phyloP scores from a whole-genome alignment of 2,113 vertebrate species.

The Microtus montanus region DNA sequence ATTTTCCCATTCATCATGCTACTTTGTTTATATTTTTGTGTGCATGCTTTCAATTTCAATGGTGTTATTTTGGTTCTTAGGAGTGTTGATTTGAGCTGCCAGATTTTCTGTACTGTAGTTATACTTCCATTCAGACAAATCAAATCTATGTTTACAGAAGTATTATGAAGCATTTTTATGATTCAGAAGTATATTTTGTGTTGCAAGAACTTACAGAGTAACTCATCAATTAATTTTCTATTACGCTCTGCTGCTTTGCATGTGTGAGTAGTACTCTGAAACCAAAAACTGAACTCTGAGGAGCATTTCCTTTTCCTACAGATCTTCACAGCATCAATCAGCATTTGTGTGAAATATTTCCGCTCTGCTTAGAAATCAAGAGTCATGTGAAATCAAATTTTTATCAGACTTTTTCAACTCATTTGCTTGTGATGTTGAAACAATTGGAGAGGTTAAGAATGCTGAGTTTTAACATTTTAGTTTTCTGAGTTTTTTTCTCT shows the following conservation, averaged over 20 bases:
- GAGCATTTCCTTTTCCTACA: slow-evolving; percentile 23
- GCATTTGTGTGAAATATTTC: neutral
- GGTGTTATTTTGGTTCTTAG: slow-evolving; percentile 31
- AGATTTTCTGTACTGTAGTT: slow-evolving; percentile 60
- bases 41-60: slow-evolving; percentile 47
- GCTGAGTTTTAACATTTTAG: slow-evolving; percentile 58
- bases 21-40: neutral
- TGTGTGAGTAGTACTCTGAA: neutral
- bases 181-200: slow-evolving; percentile 22
- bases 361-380: slow-evolving; percentile 38
- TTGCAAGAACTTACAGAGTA: slow-evolving; percentile 64
- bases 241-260: slow-evolving; percentile 59
- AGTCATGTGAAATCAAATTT: slow-evolving; percentile 47
- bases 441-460: neutral
- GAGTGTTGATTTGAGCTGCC: slow-evolving; percentile 37
- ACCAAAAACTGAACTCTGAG: slow-evolving; percentile 58
- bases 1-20: neutral
- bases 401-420: slow-evolving; percentile 40
- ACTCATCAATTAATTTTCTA: slow-evolving; percentile 60
- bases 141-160: slow-evolving; percentile 53
- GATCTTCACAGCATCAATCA: slow-evolving; percentile 51
- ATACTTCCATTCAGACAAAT: slow-evolving; percentile 20
- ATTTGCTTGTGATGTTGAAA: neutral
- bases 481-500: slow-evolving; percentile 50
- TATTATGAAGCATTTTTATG: slow-evolving; percentile 67